Conservation (phyloP, 2,113 vertebrate genomes). For the Rutilus rutilus region DNA sequence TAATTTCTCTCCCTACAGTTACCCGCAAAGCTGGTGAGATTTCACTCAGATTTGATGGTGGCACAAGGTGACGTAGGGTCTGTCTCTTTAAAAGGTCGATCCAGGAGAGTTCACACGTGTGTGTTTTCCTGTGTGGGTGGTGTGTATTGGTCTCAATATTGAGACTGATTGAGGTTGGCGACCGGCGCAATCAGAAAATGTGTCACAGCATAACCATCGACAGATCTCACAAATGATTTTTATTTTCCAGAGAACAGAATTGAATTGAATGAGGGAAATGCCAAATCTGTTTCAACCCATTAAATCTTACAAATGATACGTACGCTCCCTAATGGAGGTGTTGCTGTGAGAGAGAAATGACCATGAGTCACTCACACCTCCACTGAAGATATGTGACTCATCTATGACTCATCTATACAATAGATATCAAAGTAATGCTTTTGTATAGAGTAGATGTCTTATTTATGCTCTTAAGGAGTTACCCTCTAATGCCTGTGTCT, state of each 20-base stretch:
- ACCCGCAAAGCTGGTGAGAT: not conserved
- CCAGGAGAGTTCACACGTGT: not conserved
- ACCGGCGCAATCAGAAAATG: not conserved
- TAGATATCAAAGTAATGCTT: slow-evolving; percentile 23
- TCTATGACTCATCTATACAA: slow-evolving; percentile 26
- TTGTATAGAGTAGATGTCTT: slow-evolving; percentile 24
- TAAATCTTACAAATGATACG: slow-evolving; percentile 53
- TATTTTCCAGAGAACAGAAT: slow-evolving; percentile 6
- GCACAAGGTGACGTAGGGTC: not conserved
- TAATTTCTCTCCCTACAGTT: not conserved
- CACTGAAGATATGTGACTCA: not conserved
- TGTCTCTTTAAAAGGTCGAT: not conserved
- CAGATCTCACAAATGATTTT: slow-evolving; percentile 31
- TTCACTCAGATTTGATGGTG: not conserved
- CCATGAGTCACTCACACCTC: slow-evolving; percentile 18
- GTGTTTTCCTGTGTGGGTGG: not conserved
- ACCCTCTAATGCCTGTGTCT: slow-evolving; percentile 33
- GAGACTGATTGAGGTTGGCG: not conserved
- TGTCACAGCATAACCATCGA: slow-evolving; percentile 19
- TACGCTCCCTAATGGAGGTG: slow-evolving; percentile 31
- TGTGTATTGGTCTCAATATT: not conserved
- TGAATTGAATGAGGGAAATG: slow-evolving; percentile 41
- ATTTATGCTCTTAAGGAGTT: slow-evolving; percentile 40
- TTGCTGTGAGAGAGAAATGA: slow-evolving; percentile 25
- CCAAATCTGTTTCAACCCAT: slow-evolving; percentile 42